Evolutionary conservation across 2,113 vertebrate genomes (phyloP), one percentile per base, ranked within the genome.

Genomic region (Camarhynchus parvulus): DNA sequence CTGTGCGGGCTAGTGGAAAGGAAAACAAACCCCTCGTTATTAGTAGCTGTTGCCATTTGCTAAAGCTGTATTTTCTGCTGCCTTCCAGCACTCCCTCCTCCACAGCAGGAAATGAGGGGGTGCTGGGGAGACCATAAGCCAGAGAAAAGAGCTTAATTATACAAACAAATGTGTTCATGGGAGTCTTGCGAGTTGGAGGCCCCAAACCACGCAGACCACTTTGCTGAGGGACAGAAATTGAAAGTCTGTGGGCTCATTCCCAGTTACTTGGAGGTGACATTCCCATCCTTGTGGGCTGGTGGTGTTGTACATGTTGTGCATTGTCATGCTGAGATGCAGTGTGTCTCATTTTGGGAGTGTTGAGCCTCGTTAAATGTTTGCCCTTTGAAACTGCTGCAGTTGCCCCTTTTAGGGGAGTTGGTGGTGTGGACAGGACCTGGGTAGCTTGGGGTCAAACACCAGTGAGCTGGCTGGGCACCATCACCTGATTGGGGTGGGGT

Each of bases 51-150:
- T 93, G 11, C 52, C 64, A 22, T 79, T 83, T 87, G 67, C 64
- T 83, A 74, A 81, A 67, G 84, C 81, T 85, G 17, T 49, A 37
- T 93, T 87, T 93, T 82, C 90, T 91, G 61, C 92, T 80, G 27
- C 47, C 59, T 90, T 88, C 63, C 73, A 92, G 73, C 72, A 13
- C 42, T 25, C n/a, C 77, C 95, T 95, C 89, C 96, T 94, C 93
- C 81, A 35, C 87, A 68, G 73, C 84, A 85, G 92, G 95, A 93
- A 94, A 91, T 91, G 95, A 91, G 81, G 56, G 69, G 84, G 68
- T 67, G 84, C 59, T 74, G 83, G 68, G 83, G 89, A 74, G 50
- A 56, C 35, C 3, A 0, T 37, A 5, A 92, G 35, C 31, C 22
- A 39, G 81, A 33, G 49, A 64, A 82, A 72, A 72, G 35, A 85